Conservation (phyloP, 2,888 invertebrate genomes). For the Perizoma flavofasciatum region DNA sequence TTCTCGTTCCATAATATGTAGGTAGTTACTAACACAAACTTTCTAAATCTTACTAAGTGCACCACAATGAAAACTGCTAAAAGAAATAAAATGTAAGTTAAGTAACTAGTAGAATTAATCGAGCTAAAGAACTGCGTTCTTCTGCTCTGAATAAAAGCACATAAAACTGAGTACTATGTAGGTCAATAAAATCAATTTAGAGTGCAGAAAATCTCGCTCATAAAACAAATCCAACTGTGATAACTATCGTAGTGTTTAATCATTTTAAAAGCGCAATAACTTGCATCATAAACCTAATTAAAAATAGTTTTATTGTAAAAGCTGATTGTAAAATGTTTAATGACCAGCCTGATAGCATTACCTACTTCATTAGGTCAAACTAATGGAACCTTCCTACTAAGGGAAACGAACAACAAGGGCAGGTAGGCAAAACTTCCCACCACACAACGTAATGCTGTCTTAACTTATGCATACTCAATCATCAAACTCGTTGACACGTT, state of each 20-base stretch:
- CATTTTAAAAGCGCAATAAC: constrained; percentile 6
- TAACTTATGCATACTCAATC: no score
- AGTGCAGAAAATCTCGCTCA: constrained; percentile 7
- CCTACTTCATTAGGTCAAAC: neutral
- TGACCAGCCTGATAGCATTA: constrained; percentile 8
- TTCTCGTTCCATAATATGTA: no score
- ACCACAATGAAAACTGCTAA: no score
- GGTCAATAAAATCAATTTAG: neutral
- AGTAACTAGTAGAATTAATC: no score
- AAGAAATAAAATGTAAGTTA: no score
- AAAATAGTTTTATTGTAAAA: neutral
- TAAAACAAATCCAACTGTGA: constrained; percentile 4
- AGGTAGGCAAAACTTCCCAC: no score
- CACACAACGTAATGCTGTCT: no score
- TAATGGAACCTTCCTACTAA: neutral
- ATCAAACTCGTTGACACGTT: no score
- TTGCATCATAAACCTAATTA: constrained; percentile 3
- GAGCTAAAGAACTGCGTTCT: no score
- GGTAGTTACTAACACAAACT: no score
- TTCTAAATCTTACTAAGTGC: no score
- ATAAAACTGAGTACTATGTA: neutral
- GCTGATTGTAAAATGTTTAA: constrained; percentile 3
- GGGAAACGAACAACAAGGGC: no score
- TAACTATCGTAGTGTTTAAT: neutral
- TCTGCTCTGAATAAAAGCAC: neutral